Conservation (phyloP, 2,888 invertebrate genomes). For the Ischnus inquisitorius region DNA sequence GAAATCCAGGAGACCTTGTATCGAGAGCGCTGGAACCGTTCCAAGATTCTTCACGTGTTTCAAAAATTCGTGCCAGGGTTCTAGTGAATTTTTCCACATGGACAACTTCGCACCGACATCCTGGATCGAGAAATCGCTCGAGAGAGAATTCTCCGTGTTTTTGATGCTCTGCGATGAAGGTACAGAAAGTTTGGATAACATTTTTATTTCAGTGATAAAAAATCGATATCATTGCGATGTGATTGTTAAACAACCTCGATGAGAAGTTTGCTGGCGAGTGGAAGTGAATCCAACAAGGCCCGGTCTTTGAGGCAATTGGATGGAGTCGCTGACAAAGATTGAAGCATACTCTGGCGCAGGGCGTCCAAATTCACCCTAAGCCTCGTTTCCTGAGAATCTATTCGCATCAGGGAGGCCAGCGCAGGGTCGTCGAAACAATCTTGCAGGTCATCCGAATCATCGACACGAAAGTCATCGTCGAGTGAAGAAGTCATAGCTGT, state of each 20-base stretch:
- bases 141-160: constrained; percentile 58
- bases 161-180: constrained; percentile 54
- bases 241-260: constrained; percentile 47
- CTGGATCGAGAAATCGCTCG: constrained; percentile 22
- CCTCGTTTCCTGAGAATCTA: constrained; percentile 18
- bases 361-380: constrained; percentile 37
- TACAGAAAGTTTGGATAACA: neutral
- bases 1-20: constrained; percentile 73
- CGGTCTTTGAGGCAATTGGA: constrained; percentile 30
- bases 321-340: constrained; percentile 34
- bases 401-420: neutral
- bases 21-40: constrained; percentile 69
- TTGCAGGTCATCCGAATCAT: constrained; percentile 13
- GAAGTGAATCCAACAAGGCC: constrained; percentile 38
- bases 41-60: constrained; percentile 72
- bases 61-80: constrained; percentile 78
- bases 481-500: constrained; percentile 32
- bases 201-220: neutral
- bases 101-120: constrained; percentile 53
- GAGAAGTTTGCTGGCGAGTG: constrained; percentile 42
- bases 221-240: neutral
- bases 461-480: neutral
- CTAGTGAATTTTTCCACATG: constrained; percentile 72
- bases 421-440: constrained; percentile 13
- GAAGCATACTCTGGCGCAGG: constrained; percentile 37